Evolutionary conservation across 2,797 vertebrate genomes (phyloP).

Genomic region (Sebastes goodei): DNA sequence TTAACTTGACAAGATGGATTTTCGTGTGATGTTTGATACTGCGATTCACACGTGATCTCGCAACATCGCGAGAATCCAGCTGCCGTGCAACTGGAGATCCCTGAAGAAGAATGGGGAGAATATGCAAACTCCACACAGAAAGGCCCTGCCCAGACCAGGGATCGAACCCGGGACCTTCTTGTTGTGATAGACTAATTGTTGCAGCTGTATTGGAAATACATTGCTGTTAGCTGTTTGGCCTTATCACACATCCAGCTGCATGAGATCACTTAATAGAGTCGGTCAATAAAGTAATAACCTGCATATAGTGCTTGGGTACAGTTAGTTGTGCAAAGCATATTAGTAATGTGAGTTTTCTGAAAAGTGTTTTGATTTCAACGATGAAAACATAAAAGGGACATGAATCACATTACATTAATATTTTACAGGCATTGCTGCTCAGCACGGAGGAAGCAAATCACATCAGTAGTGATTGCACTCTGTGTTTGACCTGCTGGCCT

Average conservation of each 20-base stretch:
- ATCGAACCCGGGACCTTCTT: background rate
- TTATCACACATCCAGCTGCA: background rate
- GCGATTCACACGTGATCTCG: no score
- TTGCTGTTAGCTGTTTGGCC: background rate
- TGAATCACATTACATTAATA: conserved; percentile 11
- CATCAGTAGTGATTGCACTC: conserved; percentile 19
- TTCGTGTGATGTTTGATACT: no score
- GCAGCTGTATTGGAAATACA: background rate
- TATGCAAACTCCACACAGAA: background rate
- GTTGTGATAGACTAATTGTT: background rate
- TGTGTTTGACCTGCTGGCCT: conserved; percentile 38
- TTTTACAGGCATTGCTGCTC: conserved; percentile 14
- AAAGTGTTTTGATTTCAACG: background rate
- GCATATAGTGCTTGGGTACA: background rate
- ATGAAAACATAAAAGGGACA: background rate
- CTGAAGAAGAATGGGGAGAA: background rate
- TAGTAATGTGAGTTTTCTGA: background rate
- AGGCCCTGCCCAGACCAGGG: no score
- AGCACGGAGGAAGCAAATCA: conserved; percentile 14
- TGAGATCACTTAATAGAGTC: background rate
- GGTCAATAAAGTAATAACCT: background rate
- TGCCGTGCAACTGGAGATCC: background rate
- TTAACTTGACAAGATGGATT: no score
- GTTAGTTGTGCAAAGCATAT: background rate
- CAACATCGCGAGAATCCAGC: no score